Percentiles rank a stretch among this genome's conserved stretches.
phyloP scores from a whole-genome alignment of 2,888 invertebrate genomes.

The Luffia ferchaultella region DNA sequence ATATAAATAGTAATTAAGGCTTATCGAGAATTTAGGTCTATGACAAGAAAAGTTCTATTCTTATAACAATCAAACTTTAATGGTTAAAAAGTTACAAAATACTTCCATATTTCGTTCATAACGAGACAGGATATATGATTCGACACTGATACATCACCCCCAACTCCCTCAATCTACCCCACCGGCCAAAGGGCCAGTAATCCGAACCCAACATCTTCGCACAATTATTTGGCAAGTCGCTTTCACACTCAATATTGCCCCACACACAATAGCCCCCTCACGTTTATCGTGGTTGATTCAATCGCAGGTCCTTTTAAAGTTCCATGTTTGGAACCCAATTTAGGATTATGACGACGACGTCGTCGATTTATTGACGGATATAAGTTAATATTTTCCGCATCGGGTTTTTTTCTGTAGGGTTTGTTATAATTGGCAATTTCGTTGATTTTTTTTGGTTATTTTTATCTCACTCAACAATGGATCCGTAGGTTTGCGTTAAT shows the following conservation, averaged over 20 bases:
- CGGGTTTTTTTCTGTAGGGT: neutral
- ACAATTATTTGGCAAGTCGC: slow-evolving; percentile 45
- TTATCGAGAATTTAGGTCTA: no score
- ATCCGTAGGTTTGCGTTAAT: no score
- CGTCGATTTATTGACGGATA: slow-evolving; percentile 24
- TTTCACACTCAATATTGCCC: slow-evolving; percentile 51
- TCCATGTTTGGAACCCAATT: slow-evolving; percentile 44
- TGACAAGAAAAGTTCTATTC: no score
- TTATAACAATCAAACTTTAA: no score
- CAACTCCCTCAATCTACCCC: slow-evolving; percentile 11
- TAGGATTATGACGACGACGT: slow-evolving; percentile 34
- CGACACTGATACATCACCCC: slow-evolving; percentile 56
- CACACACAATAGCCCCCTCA: slow-evolving; percentile 33
- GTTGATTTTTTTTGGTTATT: no score
- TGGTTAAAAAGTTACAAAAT: no score
- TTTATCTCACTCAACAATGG: no score
- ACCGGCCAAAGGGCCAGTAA: slow-evolving; percentile 31
- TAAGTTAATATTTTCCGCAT: neutral
- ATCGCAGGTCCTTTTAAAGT: slow-evolving; percentile 54
- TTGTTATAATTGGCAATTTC: neutral
- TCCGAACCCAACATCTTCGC: slow-evolving; percentile 41
- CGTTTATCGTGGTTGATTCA: slow-evolving; percentile 50
- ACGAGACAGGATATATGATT: slow-evolving; percentile 26
- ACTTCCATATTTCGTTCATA: no score
- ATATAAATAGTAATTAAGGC: no score